Evolutionary conservation across 2,797 vertebrate genomes (phyloP), one percentile per base, ranked within the genome.

Genomic region (Borostomias antarcticus): DNA sequence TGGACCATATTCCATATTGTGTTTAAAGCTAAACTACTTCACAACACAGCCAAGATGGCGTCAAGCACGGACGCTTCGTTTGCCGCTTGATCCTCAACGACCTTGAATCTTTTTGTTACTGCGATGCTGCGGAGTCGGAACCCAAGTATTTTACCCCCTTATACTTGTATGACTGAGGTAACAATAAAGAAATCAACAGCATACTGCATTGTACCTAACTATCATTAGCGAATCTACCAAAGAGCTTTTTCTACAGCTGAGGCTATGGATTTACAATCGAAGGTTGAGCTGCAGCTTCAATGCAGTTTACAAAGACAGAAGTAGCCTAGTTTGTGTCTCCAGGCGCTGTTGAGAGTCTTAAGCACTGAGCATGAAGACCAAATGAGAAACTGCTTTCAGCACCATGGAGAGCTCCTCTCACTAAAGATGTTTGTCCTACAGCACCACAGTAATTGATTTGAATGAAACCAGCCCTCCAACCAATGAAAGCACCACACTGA

Each of bases 321-420:
- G 59, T 60, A 77, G 70, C 76, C 82, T 84, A 79, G 75, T 80
- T 86, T 83, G 80, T 62, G 74, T 81, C 76, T 85, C 75, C 82
- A 78, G 74, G 78, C 73, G 81, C 74, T 48, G 71, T 70, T 17
- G 30, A 72, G 84, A 81, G 29, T 74, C 60, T 64, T 78, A 69
- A 68, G 78, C 64, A 79, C 59, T 33, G 60, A 67, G 76, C 60
- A 72, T 53, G 40, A 65, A 26, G 71, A 80, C 78, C 82, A 81
- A 76, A 75, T 82, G 74, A 83, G 66, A 68, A 81, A 74, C 76
- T 73, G 70, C 72, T 71, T 69, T 83, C 83, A 81, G 78, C 47
- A 73, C 53, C 66, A 80, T 68, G 76, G 68, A 78, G 70, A 81
- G 75, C 83, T 62, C 40, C 52, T 58, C 69, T 74, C 69, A 78